Base-by-base conservation (phyloP, 2,888 invertebrate genomes). In the Tenthredo scrophulariae region DNA sequence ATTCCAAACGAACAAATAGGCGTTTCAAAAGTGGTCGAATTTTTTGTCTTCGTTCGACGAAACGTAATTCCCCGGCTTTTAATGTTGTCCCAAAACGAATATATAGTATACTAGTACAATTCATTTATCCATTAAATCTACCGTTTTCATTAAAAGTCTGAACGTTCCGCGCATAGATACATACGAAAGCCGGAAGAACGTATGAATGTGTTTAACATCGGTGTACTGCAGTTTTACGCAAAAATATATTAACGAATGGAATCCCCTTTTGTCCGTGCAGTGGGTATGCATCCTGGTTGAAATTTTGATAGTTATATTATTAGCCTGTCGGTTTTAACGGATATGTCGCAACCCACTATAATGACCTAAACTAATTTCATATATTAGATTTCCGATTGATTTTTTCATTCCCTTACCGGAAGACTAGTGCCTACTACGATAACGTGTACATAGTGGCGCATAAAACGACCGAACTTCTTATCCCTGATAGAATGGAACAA, bases 131-230 rank as follows among this genome's bases (percentile, higher is more conserved):
- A 62, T 62, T 58, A 80, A 80, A 62, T 80, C 33, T 62, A 80
- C 62, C 37, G 80, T 80, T 80, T 80, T 80, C 80, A 80, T 80
- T 80, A 80, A 50, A 77, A n/a, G 33, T 29, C 62, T 13, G 37
- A 80, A 58, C 77, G 54, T 77, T 54, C 29, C 77, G 50, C 15
- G 26, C 62, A 62, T 62, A 62, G 9, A 62, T 62, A 62, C 22
- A 62, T 10, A n/a, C 10, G 72, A 43, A 13, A n/a, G n/a, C 29
- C 18, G 15, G 37, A 18, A 22, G 22, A 43, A 74, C 22, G 72
- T 74, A 22, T 74, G 22, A 74, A 22, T 43, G 72, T 43, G 13
- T 67, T 72, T 13, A 72, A 37, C 72, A 18, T 43, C 72, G 22
- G 40, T 74, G 72, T 29, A 26, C 72, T 74, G 72, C 72, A 74